Conservation (phyloP, 2,888 invertebrate genomes). For the Theretra japonica region DNA sequence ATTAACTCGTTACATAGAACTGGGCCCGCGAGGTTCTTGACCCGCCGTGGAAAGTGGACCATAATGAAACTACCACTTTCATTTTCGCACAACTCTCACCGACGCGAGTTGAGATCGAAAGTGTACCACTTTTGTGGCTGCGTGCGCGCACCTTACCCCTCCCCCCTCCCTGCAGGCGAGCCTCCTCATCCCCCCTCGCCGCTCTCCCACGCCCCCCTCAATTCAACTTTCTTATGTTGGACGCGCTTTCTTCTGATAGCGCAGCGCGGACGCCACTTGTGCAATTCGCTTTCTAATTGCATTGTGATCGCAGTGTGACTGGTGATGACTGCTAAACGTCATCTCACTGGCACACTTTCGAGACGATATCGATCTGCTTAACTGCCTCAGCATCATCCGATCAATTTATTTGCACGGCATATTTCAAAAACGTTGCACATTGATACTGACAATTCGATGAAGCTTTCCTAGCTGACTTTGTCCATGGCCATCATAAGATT, state of each 20-base stretch:
- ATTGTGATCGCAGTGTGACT: slow-evolving; percentile 77
- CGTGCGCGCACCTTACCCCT: slow-evolving; percentile 74
- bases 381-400: background rate
- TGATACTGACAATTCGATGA: background rate
- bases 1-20: slow-evolving; percentile 68
- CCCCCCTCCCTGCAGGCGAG: slow-evolving; percentile 61
- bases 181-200: slow-evolving; percentile 42
- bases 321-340: slow-evolving; percentile 68
- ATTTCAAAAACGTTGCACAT: background rate
- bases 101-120: slow-evolving; percentile 80
- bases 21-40: slow-evolving; percentile 72
- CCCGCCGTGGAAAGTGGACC: slow-evolving; percentile 81
- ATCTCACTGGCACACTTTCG: slow-evolving; percentile 73
- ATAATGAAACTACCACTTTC: slow-evolving; percentile 85
- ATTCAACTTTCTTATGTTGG: slow-evolving; percentile 77
- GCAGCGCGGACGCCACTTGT: slow-evolving; percentile 64
- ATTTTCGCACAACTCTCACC: slow-evolving; percentile 86
- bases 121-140: slow-evolving; percentile 81
- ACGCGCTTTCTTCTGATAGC: slow-evolving; percentile 79
- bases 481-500: background rate
- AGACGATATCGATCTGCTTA: slow-evolving; percentile 38
- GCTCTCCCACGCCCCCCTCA: slow-evolving; percentile 42
- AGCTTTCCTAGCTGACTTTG: no score
- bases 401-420: background rate
- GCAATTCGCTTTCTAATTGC: slow-evolving; percentile 84